Percentiles rank a stretch among this genome's conserved stretches.
These are phyloP conservation scores for Halocaridina rubra DNA, from an alignment of 2,888 invertebrate genomes.

Conservation along the genomic window DNA sequence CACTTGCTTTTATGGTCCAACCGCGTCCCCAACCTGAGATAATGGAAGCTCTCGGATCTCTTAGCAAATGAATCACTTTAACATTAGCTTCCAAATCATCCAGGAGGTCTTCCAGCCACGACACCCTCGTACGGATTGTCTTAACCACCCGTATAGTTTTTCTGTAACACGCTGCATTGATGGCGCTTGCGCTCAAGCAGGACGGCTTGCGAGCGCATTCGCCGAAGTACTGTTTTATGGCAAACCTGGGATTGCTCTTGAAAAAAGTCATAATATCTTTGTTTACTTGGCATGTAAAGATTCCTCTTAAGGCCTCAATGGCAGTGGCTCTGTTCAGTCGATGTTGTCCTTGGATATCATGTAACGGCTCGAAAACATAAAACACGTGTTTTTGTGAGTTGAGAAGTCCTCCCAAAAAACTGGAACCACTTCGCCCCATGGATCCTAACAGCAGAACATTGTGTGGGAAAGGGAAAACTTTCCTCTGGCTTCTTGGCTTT, in stretches of 20 bases:
- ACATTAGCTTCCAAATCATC: not conserved
- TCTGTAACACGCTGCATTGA: not conserved
- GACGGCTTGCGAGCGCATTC: not conserved
- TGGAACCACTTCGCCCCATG: slow-evolving; percentile 13
- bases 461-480: too few relatives aligned
- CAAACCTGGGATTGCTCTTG: not conserved
- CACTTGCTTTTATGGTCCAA: not conserved
- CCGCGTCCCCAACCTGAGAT: not conserved
- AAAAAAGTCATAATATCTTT: not conserved
- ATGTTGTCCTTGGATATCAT: not conserved
- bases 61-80: slow-evolving; percentile 1
- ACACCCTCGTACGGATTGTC: not conserved
- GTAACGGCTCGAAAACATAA: slow-evolving; percentile 29
- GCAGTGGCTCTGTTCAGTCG: not conserved
- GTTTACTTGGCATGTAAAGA: slow-evolving; percentile 9
- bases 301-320: not conserved
- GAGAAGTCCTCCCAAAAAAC: slow-evolving; percentile 5
- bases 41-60: not conserved
- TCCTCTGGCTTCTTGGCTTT: too few relatives aligned
- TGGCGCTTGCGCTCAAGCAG: not conserved
- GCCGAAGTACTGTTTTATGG: not conserved
- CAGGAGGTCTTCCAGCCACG: not conserved
- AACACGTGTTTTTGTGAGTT: not conserved
- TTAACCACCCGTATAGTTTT: slow-evolving; percentile 14
- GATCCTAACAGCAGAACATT: slow-evolving; percentile 19